phyloP scores from a whole-genome alignment of 2,113 vertebrate species.

The Microtus richardsoni region DNA sequence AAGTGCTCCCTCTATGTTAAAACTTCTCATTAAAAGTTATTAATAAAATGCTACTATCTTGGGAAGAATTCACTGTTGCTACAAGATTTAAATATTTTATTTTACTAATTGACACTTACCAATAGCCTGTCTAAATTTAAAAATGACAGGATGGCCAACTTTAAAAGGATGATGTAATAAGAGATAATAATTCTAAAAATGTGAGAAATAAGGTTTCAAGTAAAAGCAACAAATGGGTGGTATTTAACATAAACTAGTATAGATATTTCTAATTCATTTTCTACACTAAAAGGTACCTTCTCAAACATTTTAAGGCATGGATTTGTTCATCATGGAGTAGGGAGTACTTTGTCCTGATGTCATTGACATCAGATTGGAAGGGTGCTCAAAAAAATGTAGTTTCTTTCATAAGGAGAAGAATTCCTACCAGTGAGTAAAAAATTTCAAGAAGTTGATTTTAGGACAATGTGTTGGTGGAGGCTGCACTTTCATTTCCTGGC shows the following conservation, averaged over 20 bases:
- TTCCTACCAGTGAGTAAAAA: neutral
- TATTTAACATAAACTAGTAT: neutral
- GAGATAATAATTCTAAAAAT: neutral
- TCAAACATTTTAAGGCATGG: neutral
- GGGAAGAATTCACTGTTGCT: neutral
- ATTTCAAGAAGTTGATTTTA: neutral
- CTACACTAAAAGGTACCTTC: neutral
- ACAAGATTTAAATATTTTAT: neutral
- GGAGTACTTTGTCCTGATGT: neutral
- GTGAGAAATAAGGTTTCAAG: neutral
- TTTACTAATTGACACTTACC: neutral
- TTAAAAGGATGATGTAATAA: neutral
- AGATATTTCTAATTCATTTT: neutral
- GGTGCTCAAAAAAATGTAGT: neutral
- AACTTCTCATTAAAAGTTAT: neutral
- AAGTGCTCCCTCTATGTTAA: neutral
- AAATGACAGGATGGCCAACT: neutral
- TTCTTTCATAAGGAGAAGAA: neutral
- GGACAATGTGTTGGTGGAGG: too few species aligned
- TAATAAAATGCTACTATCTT: neutral
- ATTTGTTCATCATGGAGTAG: neutral
- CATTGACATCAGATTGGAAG: neutral
- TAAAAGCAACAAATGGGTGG: neutral
- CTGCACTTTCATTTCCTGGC: too few species aligned
- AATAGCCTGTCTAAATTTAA: neutral